These are phyloP conservation scores for Spea hammondii DNA, from an alignment of 2,797 vertebrate genomes.

Conservation along the genomic window DNA sequence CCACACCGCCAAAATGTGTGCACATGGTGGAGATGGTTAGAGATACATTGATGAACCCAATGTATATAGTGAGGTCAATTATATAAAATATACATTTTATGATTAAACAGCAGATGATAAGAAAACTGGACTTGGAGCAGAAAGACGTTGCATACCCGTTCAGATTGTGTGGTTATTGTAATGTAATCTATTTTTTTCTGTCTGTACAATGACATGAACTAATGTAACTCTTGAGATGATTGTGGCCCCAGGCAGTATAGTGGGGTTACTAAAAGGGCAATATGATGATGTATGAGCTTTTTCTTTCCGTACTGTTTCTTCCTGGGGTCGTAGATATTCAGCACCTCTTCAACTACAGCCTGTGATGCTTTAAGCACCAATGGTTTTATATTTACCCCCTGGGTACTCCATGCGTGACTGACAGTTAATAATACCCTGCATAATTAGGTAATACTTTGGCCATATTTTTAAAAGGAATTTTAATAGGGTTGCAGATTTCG, in stretches of 20 bases:
- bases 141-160: neutral
- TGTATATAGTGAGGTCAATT: too few relatives aligned
- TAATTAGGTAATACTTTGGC: too few relatives aligned
- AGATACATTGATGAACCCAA: too few relatives aligned
- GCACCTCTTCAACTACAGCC: neutral
- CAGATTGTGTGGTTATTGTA: conserved; percentile 28
- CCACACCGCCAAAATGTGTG: too few relatives aligned
- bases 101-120: too few relatives aligned
- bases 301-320: conserved; percentile 23
- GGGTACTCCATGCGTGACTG: neutral
- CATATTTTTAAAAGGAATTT: too few relatives aligned
- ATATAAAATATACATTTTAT: too few relatives aligned
- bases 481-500: too few relatives aligned
- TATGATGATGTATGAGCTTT: conserved; percentile 40
- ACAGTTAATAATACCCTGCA: neutral
- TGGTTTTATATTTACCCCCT: conserved; percentile 13
- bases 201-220: conserved; percentile 42
- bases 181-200: conserved; percentile 26
- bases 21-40: too few relatives aligned
- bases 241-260: conserved; percentile 36
- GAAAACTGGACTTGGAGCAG: too few relatives aligned
- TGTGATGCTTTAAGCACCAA: conserved; percentile 8
- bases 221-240: conserved; percentile 40
- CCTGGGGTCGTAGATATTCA: conserved; percentile 9
- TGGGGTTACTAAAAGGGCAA: conserved; percentile 49